Percentiles rank a stretch among this genome's conserved stretches.
These are phyloP conservation scores for Deroplatys truncata DNA, from an alignment of 2,888 invertebrate genomes.

Conservation along the genomic window DNA sequence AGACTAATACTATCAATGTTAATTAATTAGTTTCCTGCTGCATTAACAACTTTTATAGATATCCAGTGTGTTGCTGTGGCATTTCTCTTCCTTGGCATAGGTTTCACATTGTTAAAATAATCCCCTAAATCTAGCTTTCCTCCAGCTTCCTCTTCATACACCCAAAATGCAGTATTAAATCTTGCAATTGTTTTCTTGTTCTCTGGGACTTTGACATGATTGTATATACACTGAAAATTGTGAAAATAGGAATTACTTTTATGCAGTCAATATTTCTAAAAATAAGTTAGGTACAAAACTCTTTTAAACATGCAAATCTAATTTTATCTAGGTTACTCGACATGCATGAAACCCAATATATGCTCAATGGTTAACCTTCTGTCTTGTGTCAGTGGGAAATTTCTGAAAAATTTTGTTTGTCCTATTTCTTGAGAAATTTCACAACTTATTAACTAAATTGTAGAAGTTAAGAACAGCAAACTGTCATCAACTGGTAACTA, in stretches of 20 bases:
- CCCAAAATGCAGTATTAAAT: constrained; percentile 35
- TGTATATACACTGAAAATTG: constrained; percentile 32
- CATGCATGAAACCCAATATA: neutral
- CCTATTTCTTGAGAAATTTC: too few relatives aligned
- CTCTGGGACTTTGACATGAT: constrained; percentile 33
- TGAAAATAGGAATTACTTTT: neutral
- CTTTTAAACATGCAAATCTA: neutral
- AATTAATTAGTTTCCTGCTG: neutral
- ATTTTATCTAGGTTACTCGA: neutral
- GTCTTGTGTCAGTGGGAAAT: too few relatives aligned
- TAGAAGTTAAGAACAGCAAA: too few relatives aligned
- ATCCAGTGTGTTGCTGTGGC: neutral
- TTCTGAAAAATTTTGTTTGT: too few relatives aligned
- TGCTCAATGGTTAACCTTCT: too few relatives aligned
- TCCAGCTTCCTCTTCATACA: constrained; percentile 10
- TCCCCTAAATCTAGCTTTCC: neutral
- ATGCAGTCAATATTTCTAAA: neutral
- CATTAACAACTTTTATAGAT: neutral
- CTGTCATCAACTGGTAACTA: too few relatives aligned
- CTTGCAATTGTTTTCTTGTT: constrained; percentile 21
- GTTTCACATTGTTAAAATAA: neutral
- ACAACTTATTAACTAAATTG: too few relatives aligned
- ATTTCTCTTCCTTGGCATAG: neutral
- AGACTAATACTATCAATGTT: neutral
- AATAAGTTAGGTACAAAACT: neutral